A percentile compares a stretch with the other conserved stretches of the same genome.
These are phyloP conservation scores for Drosophila sp. DNA, from an alignment of 1,140 invertebrate genomes.

Conservation along the genomic window DNA sequence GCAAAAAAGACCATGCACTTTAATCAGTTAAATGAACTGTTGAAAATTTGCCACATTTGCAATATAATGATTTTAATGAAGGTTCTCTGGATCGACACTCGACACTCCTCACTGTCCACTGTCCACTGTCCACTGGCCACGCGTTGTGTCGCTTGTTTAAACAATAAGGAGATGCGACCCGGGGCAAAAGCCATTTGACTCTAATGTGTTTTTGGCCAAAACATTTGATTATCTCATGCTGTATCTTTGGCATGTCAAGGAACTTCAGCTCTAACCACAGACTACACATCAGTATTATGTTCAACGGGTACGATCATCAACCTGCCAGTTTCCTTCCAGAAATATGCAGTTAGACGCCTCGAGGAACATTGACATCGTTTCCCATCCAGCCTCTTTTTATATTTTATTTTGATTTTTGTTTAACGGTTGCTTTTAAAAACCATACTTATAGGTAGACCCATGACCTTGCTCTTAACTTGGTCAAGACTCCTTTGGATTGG, in stretches of 20 bases:
- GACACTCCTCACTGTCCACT: neutral
- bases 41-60: constrained; percentile 76
- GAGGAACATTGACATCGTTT: constrained; percentile 28
- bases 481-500: neutral
- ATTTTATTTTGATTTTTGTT: constrained; percentile 8
- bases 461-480: constrained; percentile 28
- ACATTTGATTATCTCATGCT: constrained; percentile 61
- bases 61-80: constrained; percentile 53
- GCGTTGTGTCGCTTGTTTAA: constrained; percentile 65
- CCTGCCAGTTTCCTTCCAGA: neutral
- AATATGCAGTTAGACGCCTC: constrained; percentile 61
- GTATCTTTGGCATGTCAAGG: constrained; percentile 52
- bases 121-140: constrained; percentile 25
- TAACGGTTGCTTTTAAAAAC: neutral
- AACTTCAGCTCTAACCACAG: constrained; percentile 44
- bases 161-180: constrained; percentile 49
- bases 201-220: constrained; percentile 66
- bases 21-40: constrained; percentile 82
- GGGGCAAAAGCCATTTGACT: constrained; percentile 54
- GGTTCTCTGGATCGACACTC: neutral
- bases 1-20: constrained; percentile 51
- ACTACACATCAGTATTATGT: constrained; percentile 11
- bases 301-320: constrained; percentile 24
- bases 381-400: neutral
- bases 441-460: neutral